Conservation (phyloP, 2,113 vertebrate species). For the Esox niger region DNA sequence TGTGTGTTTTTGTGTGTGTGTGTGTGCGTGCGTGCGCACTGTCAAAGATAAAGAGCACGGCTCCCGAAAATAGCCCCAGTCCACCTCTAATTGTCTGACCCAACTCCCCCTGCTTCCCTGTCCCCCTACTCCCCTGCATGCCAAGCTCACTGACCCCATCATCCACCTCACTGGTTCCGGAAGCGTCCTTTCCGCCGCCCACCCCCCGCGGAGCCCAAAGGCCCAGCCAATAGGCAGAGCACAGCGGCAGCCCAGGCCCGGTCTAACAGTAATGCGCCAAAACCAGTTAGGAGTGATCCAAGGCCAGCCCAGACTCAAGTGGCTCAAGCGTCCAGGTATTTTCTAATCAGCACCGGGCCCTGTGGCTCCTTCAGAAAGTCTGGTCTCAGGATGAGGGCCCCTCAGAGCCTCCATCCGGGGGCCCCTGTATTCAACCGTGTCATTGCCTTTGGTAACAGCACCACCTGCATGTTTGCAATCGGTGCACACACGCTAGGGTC, state of each 20-base stretch:
- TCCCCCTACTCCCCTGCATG: slow-evolving; percentile 67
- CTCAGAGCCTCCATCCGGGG: slow-evolving; percentile 41
- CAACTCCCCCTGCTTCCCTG: slow-evolving; percentile 35
- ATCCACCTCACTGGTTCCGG: slow-evolving; percentile 76
- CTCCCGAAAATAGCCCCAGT: slow-evolving; percentile 70
- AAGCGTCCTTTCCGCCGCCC: slow-evolving; percentile 74
- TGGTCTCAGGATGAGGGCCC: slow-evolving; percentile 44
- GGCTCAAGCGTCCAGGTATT: slow-evolving; percentile 70
- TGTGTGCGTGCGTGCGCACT: slow-evolving; percentile 13
- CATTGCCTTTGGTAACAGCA: slow-evolving; percentile 33
- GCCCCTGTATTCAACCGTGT: slow-evolving; percentile 44
- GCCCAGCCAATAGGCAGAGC: slow-evolving; percentile 58
- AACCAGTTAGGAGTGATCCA: slow-evolving; percentile 67
- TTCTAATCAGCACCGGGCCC: slow-evolving; percentile 63
- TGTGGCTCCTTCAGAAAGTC: slow-evolving; percentile 63
- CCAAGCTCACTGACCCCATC: slow-evolving; percentile 74
- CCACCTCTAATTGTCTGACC: slow-evolving; percentile 70
- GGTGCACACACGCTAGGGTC: slow-evolving; percentile 29
- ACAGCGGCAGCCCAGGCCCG: slow-evolving; percentile 67
- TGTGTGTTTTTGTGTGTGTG: too few species aligned
- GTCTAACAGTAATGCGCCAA: slow-evolving; percentile 68
- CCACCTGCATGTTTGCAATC: slow-evolving; percentile 41
- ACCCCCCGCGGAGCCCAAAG: slow-evolving; percentile 62
- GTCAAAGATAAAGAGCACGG: slow-evolving; percentile 48
- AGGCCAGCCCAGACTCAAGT: slow-evolving; percentile 58